These are phyloP conservation scores for Phaethornis superciliosus DNA, from an alignment of 2,113 vertebrate genomes.

Conservation along the genomic window DNA sequence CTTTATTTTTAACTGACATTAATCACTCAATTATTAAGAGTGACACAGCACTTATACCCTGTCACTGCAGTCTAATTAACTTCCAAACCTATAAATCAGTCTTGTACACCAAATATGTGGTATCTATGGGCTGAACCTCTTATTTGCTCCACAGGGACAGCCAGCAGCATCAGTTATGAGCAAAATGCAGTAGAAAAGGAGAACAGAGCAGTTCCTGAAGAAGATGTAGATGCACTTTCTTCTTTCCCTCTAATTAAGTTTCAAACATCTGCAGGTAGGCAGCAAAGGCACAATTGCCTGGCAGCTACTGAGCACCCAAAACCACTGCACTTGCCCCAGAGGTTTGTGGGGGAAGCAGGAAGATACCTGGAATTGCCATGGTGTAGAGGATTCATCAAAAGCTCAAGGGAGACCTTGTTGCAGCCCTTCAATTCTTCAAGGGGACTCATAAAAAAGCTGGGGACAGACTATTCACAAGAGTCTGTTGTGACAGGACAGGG, in stretches of 20 bases:
- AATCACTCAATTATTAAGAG: constrained; percentile 61
- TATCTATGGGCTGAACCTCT: constrained; percentile 3
- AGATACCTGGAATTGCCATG: too few species aligned
- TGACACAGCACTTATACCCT: constrained; percentile 46
- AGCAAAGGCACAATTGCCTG: not conserved
- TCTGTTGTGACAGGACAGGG: too few species aligned
- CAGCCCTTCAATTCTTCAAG: too few species aligned
- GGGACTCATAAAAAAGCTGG: too few species aligned
- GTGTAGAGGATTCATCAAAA: not conserved
- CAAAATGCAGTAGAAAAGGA: not conserved
- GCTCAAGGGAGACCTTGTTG: too few species aligned
- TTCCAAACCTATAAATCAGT: constrained; percentile 53
- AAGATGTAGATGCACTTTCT: not conserved
- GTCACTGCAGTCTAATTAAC: constrained; percentile 57
- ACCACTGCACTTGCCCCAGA: not conserved
- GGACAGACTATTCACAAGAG: too few species aligned
- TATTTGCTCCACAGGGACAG: constrained; percentile 31
- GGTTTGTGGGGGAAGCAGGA: not conserved
- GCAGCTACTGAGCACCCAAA: not conserved
- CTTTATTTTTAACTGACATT: constrained; percentile 46
- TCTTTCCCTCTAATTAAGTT: not conserved
- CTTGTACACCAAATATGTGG: constrained; percentile 5
- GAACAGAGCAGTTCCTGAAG: not conserved
- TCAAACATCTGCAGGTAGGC: not conserved
- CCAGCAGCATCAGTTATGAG: not conserved